Percentiles rank a stretch among this genome's conserved stretches.
phyloP scores from a whole-genome alignment of 2,797 vertebrate species.

The Pseudomugil gertrudae region DNA sequence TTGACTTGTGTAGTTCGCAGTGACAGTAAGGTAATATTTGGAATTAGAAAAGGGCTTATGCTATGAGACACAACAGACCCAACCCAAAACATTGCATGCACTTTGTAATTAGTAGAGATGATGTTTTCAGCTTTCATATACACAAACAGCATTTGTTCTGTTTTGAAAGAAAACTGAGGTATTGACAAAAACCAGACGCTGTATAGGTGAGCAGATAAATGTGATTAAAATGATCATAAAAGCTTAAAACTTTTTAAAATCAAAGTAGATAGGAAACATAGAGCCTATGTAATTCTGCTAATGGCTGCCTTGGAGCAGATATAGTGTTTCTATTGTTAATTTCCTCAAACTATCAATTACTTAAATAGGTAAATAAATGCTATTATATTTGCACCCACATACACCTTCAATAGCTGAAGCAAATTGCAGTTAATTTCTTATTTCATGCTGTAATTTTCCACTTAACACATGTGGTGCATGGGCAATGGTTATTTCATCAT shows the following conservation, averaged over 20 bases:
- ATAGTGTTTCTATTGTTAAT: conserved; percentile 17
- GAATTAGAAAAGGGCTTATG: conserved; percentile 45
- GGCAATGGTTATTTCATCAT: conserved; percentile 16
- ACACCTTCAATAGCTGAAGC: conserved; percentile 14
- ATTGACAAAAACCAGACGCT: conserved; percentile 7
- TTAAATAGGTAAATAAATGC: conserved; percentile 24
- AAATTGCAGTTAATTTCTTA: conserved; percentile 20
- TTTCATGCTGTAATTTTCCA: conserved; percentile 31
- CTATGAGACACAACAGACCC: conserved; percentile 47
- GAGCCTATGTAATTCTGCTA: background rate
- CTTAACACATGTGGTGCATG: conserved; percentile 15
- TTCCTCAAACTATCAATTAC: background rate
- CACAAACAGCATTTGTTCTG: conserved; percentile 42
- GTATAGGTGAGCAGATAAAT: conserved; percentile 18
- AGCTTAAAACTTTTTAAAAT: conserved; percentile 10
- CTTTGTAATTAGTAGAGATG: conserved; percentile 58
- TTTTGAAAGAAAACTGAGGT: conserved; percentile 26
- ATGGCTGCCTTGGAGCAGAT: conserved; percentile 25
- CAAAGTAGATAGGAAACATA: background rate
- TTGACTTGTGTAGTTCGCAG: conserved; percentile 59
- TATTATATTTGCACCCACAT: conserved; percentile 5
- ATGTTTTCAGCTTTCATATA: conserved; percentile 66
- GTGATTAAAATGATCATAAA: conserved; percentile 25
- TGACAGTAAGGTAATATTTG: conserved; percentile 63
- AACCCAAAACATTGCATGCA: conserved; percentile 39